Evolutionary conservation across 2,113 vertebrate genomes (phyloP), one percentile per base, ranked within the genome.

Genomic region (Cariama cristata): DNA sequence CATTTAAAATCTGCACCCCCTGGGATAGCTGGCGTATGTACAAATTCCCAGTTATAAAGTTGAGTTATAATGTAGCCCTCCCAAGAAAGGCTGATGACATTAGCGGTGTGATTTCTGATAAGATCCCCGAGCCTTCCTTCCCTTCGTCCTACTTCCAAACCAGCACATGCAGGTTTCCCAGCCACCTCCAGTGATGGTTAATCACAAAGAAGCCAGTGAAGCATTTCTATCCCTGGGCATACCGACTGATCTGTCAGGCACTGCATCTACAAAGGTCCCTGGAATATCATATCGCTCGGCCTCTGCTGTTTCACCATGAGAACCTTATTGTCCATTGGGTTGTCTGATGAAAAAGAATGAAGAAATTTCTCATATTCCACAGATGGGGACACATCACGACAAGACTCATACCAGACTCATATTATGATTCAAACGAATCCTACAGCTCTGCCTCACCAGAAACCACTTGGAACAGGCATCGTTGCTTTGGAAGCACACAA

Each of bases 1-100:
- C 98, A 98, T 98, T 98, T 98, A 98, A 97, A 98, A 97, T 88
- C 97, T 64, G 91, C 95, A 93, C 96, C 91, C 95, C 86, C 89
- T 33, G 50, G 83, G 67, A 82, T 11, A 92, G 92, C 97, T 98
- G 98, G 98, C 98, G 4, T 94, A 82, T 38, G 45, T 97, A 98
- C 72, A 98, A 97, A 95, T 95, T 96, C 97, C 94, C 96, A 97
- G 28, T 90, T 87, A 87, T 62, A 90, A 93, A 81, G 91, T 10
- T 93, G 93, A 96, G 95, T 98, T 97, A 97, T 98, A 96, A 97
- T 79, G 69, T 90, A 97, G 94, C 98, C 98, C 52, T 91, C 88
- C 68, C 56, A 71, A 80, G 82, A 92, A 96, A 58, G 1, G 6
- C 72, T 50, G 84, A 86, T 79, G 79, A 74, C 68, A 73, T 84